These are phyloP conservation scores for Yponomeuta sedellus DNA, from an alignment of 2,888 invertebrate species.

Conservation along the genomic window DNA sequence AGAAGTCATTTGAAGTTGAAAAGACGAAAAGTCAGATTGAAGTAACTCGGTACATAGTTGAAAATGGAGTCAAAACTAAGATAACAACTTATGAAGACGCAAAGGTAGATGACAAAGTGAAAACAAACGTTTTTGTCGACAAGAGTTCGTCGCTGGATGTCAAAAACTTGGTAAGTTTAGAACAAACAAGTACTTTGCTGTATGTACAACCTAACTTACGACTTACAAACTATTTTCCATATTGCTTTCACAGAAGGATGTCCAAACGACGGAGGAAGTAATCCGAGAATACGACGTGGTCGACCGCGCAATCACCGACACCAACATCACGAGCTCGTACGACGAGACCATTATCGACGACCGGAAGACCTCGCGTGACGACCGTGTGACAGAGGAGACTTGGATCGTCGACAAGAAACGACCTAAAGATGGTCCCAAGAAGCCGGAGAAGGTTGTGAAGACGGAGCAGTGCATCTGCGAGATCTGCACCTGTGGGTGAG, in stretches of 20 bases:
- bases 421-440: slow-evolving; percentile 61
- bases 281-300: slow-evolving; percentile 68
- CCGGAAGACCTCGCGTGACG: slow-evolving; percentile 66
- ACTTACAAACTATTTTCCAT: background rate
- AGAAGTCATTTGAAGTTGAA: slow-evolving; percentile 64
- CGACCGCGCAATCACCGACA: slow-evolving; percentile 68
- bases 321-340: slow-evolving; percentile 51
- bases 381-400: slow-evolving; percentile 55
- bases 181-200: background rate
- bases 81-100: slow-evolving; percentile 71
- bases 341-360: slow-evolving; percentile 37
- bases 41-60: slow-evolving; percentile 65
- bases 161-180: slow-evolving; percentile 67
- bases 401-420: slow-evolving; percentile 58
- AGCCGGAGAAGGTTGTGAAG: slow-evolving; percentile 50
- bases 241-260: slow-evolving; percentile 53
- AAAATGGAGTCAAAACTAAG: slow-evolving; percentile 68
- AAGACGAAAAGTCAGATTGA: slow-evolving; percentile 70
- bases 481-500: slow-evolving; percentile 94
- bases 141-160: slow-evolving; percentile 66
- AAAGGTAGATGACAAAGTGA: slow-evolving; percentile 68
- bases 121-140: slow-evolving; percentile 70
- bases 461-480: slow-evolving; percentile 93
- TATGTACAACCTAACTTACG: background rate
- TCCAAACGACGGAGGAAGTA: slow-evolving; percentile 68